Base-by-base conservation (phyloP, 2,797 vertebrate genomes). In the Sparidentex hasta region DNA sequence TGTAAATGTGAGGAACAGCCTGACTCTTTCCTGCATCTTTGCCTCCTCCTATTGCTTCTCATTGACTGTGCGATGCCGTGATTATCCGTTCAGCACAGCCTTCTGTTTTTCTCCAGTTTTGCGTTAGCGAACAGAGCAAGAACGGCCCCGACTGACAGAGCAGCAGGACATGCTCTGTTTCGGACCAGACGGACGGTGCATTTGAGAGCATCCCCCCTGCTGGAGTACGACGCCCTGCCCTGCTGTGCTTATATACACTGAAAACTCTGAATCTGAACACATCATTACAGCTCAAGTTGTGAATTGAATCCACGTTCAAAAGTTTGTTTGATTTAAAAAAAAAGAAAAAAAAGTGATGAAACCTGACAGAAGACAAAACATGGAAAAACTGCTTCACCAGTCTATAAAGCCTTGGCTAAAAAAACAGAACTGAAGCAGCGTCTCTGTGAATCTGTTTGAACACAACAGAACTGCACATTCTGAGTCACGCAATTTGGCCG, bases 231-330 rank as follows among this genome's bases (percentile, higher is more conserved):
- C 55, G 9, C 13, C 13, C 29, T 6, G 47, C n/a, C n/a, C 2
- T 29, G 44, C 44, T 20, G 44, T 20, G 44, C 23, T 41, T 7
- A 74, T 3, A 61, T 41, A 41, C 41, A 16, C 48, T 41, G 17
- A 76, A 59, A 23, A 38, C 38, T 21, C 27, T 55, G 8, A 21
- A 75, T 33, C 13, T 11, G 29, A 57, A n/a, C 54, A 51, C 1
- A 73, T 66, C 33, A 44, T 55, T 21, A 58, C 47, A 25, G 44
- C 57, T 52, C 11, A 66, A 52, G 57, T 47, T 55, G 61, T 65
- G 12, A 2, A 78, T n/a, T 56, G 13, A 23, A 7, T 27, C 23
- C 48, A 50, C 11, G 0, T 50, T 69, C 38, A 43, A 65, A 54
- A 23, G 18, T 21, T 13, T 18, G 16, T 41, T 58, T 41, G 57